These are phyloP conservation scores for Diaphora mendica DNA, from an alignment of 2,888 invertebrate species.

Conservation along the genomic window DNA sequence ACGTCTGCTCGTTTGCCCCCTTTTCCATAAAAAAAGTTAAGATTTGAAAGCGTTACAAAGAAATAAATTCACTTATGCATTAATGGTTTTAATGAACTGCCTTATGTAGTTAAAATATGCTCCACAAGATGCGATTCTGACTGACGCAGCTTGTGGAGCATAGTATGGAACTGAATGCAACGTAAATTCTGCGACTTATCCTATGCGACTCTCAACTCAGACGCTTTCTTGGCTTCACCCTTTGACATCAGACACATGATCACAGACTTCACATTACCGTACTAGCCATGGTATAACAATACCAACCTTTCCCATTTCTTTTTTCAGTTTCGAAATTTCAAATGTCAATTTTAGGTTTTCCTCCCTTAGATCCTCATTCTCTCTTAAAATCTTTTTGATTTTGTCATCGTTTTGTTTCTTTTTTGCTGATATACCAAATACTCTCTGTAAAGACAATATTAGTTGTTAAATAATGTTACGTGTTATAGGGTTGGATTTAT, in stretches of 20 bases:
- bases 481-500: no score
- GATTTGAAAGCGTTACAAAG: no score
- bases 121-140: no score
- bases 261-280: background rate
- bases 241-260: background rate
- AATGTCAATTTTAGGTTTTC: slow-evolving; percentile 67
- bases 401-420: slow-evolving; percentile 71
- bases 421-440: slow-evolving; percentile 72
- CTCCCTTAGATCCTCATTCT: slow-evolving; percentile 67
- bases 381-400: slow-evolving; percentile 62
- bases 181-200: background rate
- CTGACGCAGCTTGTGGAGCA: no score
- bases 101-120: no score
- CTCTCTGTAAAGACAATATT: slow-evolving; percentile 66
- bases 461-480: no score
- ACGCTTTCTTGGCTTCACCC: background rate
- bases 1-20: no score
- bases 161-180: no score
- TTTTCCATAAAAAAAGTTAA: no score
- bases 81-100: no score
- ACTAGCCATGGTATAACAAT: no score
- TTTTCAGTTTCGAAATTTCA: slow-evolving; percentile 71
- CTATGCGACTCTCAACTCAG: background rate
- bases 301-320: slow-evolving; percentile 76
- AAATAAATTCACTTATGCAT: no score